Evolutionary conservation across 2,113 vertebrate species (phyloP), one percentile per base, ranked within the genome.

Genomic region (Leptobrachium ailaonicum): DNA sequence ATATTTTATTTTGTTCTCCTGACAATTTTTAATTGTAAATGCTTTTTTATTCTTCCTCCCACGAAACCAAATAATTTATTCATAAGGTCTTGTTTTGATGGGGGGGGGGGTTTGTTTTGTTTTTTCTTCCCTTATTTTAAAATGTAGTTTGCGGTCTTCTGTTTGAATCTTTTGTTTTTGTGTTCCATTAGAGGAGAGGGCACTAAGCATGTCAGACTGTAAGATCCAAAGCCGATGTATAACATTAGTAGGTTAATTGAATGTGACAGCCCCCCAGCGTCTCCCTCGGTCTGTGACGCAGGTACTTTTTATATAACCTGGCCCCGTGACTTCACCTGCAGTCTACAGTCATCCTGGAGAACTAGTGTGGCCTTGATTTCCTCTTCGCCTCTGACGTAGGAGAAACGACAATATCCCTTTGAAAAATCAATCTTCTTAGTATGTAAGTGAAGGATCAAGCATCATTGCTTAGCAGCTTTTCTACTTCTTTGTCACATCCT

Each of bases 241-340:
- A 88, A 60, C 56, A 88, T 86, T 50, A 76, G 74, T 12, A 88
- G 91, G 89, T 90, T 92, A 94, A 94, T 91, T 86, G 90, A 83
- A 88, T 76, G 67, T 50, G 84, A 79, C 78, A 86, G 58, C 75
- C 73, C 71, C 0, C 6, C 86, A 79, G 88, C 56, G 67, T 88
- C 78, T 82, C 86, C 75, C 85, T 88, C 80, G 64, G 63, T 82
- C 79, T 73, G 77, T 89, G 90, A 92, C 71, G 80, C 88, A 85
- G 82, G 76, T 44, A 41, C 4, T 63, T 50, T 83, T 73, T 77
- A 40, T 82, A 41, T 79, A 87, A 86, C 6, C 45, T 12, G 80
- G 68, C 74, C 32, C 75, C 20, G 76, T 75, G 0, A 85, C 82
- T 84, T 86, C 79, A 76, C 84, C 85, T 85, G 81, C 44, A 75